phyloP scores from a whole-genome alignment of 2,113 vertebrate genomes.

The Heliornis fulica region DNA sequence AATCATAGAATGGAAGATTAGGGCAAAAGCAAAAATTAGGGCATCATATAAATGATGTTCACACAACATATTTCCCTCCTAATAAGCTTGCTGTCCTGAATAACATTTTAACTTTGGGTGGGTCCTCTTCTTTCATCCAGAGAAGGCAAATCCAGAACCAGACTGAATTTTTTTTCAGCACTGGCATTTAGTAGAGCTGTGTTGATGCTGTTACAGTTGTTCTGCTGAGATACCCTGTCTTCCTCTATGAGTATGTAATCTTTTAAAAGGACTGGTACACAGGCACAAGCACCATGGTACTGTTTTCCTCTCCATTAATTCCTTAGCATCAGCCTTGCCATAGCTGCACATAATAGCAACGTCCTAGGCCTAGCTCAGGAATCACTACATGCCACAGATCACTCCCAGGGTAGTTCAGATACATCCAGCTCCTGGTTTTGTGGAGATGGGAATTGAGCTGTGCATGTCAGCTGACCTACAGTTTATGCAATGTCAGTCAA shows the following conservation, averaged over 20 bases:
- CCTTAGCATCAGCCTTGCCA: background rate
- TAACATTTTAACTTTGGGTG: background rate
- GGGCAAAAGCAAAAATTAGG: background rate
- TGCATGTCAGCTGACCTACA: background rate
- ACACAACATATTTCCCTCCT: background rate
- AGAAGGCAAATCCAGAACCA: background rate
- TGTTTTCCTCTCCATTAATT: background rate
- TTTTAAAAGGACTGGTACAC: background rate
- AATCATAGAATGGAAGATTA: background rate
- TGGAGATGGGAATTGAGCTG: background rate
- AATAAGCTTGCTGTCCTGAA: background rate
- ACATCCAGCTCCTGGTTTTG: background rate
- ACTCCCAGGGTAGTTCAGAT: background rate
- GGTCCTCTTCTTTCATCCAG: background rate
- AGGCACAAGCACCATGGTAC: background rate
- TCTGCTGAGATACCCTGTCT: background rate
- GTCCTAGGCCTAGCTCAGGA: background rate
- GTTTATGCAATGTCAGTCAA: background rate
- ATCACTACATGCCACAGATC: background rate
- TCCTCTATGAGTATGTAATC: background rate
- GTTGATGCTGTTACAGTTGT: background rate
- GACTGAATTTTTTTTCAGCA: background rate
- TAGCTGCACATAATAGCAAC: background rate
- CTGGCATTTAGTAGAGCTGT: background rate
- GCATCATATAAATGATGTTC: background rate